Base-by-base conservation (phyloP, 2,888 invertebrate genomes). In the Brenthis hecate region DNA sequence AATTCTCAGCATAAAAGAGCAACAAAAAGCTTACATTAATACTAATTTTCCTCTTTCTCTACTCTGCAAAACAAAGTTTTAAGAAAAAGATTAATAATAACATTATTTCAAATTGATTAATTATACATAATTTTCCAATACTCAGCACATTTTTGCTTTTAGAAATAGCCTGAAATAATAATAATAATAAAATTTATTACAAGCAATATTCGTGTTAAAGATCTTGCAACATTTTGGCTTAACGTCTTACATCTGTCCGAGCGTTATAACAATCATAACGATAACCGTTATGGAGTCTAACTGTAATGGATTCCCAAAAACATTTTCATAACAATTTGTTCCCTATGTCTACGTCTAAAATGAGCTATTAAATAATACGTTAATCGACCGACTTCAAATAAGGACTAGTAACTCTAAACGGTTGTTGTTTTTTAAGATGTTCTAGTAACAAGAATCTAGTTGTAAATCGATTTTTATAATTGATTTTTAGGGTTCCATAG, bases 261-360 rank as follows among this genome's bases (percentile, higher is more conserved):
- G 76, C 74, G 73, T 81, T 81, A 82, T 78, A 73, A 76, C 71
- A 69, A 71, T 78, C 77, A 84, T 87, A 86, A 84, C 83, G 81
- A 79, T 82, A 81, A 82, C 74, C 69, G 72, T 72, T 69, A 69
- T 73, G 68, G 72, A 74, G 72, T 70, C 72, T 76, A 79, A 80
- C 79, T 76, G 74, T 81, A 78, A 81, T 77, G 65, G 68, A 74
- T 72, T 69, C 66, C 68, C 69, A 55, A 66, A 69, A 72, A 66
- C 71, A 74, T 75, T 81, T 84, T 77, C 80, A 74, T 86, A 81
- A 85, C 83, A 81, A 76, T 86, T 84, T 76, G 78, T 73, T 76
- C 77, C 62, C 65, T 54, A 16, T 56, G 64, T 50, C 51, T 65
- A 66, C 66, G 55, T 58, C 60, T 60, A 65, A 56, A 67, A 65